These are phyloP conservation scores for Nannoperca australis DNA, from an alignment of 2,797 vertebrate genomes.

Conservation along the genomic window DNA sequence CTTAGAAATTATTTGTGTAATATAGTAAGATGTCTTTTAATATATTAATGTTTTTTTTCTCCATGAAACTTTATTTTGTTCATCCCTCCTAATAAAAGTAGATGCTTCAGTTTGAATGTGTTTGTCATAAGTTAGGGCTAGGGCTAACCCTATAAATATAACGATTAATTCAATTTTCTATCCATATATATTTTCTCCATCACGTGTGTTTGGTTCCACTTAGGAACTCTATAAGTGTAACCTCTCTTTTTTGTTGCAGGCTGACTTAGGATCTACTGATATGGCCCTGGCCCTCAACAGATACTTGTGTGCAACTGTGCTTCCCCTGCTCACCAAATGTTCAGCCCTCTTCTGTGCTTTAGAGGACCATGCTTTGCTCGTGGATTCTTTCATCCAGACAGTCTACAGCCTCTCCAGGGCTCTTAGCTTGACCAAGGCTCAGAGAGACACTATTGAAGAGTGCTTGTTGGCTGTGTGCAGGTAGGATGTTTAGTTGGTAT, in stretches of 20 bases:
- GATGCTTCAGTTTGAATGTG: not conserved
- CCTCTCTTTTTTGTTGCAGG: constrained; percentile 75
- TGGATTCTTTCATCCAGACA: constrained; percentile 91
- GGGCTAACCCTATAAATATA: not conserved
- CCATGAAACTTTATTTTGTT: not conserved
- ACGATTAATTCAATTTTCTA: not conserved
- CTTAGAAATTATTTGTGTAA: not conserved
- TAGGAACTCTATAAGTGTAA: constrained; percentile 3
- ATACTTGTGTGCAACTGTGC: constrained; percentile 92
- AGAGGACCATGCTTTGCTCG: constrained; percentile 86
- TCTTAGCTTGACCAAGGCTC: constrained; percentile 94
- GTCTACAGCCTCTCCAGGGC: constrained; percentile 92
- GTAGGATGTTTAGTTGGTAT: constrained; percentile 75
- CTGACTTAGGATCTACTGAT: constrained; percentile 92
- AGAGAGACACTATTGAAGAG: constrained; percentile 92
- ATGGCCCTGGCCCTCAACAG: constrained; percentile 97
- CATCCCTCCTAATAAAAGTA: not conserved
- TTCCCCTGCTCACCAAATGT: constrained; percentile 92
- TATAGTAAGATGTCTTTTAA: not conserved
- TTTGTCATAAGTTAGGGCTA: not conserved
- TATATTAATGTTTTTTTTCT: not conserved
- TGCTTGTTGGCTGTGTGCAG: constrained; percentile 93
- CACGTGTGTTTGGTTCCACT: not conserved
- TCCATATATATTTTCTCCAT: not conserved
- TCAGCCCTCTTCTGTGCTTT: constrained; percentile 90